Percentiles rank a stretch among this genome's conserved stretches.
Evolutionary conservation across 2,888 invertebrate species (phyloP).

Genomic region (Mythimna vitellina): DNA sequence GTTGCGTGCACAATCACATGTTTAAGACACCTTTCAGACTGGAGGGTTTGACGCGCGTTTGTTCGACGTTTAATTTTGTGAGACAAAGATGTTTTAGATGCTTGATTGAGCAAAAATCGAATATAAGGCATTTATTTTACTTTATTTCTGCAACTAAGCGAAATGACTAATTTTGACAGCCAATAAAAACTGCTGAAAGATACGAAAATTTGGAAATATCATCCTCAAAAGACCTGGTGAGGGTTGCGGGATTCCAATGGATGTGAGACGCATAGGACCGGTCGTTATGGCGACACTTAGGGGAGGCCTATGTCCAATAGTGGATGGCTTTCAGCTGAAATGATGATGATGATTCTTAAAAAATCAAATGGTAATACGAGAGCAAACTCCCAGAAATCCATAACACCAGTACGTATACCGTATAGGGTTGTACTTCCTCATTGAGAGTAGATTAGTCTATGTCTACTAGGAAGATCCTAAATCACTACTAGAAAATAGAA

Average conservation of each 20-base stretch:
- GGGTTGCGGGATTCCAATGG: too few relatives aligned
- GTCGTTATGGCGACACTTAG: too few relatives aligned
- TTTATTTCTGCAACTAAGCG: not conserved
- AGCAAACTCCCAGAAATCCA: too few relatives aligned
- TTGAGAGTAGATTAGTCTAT: not conserved
- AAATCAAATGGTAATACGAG: not conserved
- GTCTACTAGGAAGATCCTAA: not conserved
- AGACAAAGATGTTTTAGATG: not conserved
- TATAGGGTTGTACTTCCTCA: not conserved
- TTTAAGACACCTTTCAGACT: constrained; percentile 20
- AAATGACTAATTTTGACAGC: not conserved
- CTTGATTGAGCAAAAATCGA: not conserved
- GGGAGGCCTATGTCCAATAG: too few relatives aligned
- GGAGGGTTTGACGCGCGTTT: not conserved
- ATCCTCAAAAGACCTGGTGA: not conserved
- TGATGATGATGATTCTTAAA: not conserved
- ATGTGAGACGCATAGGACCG: too few relatives aligned
- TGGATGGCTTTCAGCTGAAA: too few relatives aligned
- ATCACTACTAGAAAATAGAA: not conserved
- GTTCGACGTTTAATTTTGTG: not conserved
- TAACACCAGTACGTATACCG: not conserved
- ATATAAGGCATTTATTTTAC: not conserved
- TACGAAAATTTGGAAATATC: not conserved
- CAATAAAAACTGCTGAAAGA: not conserved
- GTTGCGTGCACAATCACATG: constrained; percentile 35